These are phyloP conservation scores for Diplolepis rosae DNA, from an alignment of 2,888 invertebrate genomes.

Conservation along the genomic window DNA sequence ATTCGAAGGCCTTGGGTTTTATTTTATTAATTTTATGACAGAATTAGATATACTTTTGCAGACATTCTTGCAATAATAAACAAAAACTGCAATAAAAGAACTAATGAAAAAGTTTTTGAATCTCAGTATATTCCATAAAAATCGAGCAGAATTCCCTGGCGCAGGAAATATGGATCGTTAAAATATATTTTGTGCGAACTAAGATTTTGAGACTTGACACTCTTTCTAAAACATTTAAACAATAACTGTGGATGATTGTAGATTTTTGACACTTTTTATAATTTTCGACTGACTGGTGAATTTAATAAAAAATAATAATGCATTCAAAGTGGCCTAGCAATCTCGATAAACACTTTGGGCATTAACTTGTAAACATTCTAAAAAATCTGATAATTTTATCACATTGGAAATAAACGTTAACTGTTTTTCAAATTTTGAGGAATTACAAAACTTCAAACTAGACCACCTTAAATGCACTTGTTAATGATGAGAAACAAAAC, in stretches of 20 bases:
- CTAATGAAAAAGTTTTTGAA: neutral
- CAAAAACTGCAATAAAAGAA: neutral
- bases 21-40: neutral
- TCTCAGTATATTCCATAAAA: neutral
- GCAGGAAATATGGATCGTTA: neutral
- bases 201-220: too few relatives aligned
- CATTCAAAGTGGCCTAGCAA: neutral
- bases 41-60: neutral
- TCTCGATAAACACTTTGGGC: too few relatives aligned
- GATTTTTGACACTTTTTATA: neutral
- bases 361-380: too few relatives aligned
- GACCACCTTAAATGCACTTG: neutral
- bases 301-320: neutral
- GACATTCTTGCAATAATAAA: neutral
- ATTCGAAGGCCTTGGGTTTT: neutral
- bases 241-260: conserved; percentile 16
- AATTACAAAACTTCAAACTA: too few relatives aligned
- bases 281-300: neutral
- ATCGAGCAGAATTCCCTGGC: neutral
- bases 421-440: too few relatives aligned
- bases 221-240: too few relatives aligned
- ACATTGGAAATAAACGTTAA: too few relatives aligned
- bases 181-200: neutral
- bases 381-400: too few relatives aligned
- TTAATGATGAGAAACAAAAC: neutral